Percentiles rank a stretch among this genome's conserved stretches.
These are phyloP conservation scores for Poeciliopsis gracilis DNA, from an alignment of 2,797 vertebrate species.

Conservation along the genomic window DNA sequence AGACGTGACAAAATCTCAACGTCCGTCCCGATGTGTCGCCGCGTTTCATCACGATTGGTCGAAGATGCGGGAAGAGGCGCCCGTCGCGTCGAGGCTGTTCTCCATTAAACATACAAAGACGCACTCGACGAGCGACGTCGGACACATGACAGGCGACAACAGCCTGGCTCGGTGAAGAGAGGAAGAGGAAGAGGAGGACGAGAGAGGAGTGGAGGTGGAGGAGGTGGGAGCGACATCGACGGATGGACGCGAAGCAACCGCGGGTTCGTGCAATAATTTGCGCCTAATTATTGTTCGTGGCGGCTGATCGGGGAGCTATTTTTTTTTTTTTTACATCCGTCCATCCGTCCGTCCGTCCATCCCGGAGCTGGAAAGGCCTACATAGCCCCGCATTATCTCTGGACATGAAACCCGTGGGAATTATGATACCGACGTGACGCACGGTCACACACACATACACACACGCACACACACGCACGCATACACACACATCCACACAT, in stretches of 20 bases:
- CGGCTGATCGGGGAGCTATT: conserved; percentile 19
- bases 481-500: neutral
- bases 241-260: conserved; percentile 22
- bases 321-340: neutral
- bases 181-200: neutral
- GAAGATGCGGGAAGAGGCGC: conserved; percentile 64
- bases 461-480: conserved; percentile 21
- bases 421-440: conserved; percentile 78
- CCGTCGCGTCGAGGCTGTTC: conserved; percentile 64
- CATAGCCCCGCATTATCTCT: conserved; percentile 57
- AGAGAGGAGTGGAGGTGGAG: too few relatives aligned
- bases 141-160: conserved; percentile 37
- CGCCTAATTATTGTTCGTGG: conserved; percentile 52
- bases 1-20: neutral
- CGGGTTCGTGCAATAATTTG: conserved; percentile 42
- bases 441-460: conserved; percentile 39
- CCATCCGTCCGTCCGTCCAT: neutral
- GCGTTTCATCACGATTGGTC: conserved; percentile 68
- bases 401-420: conserved; percentile 77
- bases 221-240: conserved; percentile 26
- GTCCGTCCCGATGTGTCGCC: conserved; percentile 64
- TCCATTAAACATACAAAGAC: conserved; percentile 52
- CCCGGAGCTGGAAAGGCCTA: conserved; percentile 51
- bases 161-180: conserved; percentile 27
- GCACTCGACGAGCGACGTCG: conserved; percentile 38